phyloP scores from a whole-genome alignment of 2,797 vertebrate genomes.

The Gallirallus australis region DNA sequence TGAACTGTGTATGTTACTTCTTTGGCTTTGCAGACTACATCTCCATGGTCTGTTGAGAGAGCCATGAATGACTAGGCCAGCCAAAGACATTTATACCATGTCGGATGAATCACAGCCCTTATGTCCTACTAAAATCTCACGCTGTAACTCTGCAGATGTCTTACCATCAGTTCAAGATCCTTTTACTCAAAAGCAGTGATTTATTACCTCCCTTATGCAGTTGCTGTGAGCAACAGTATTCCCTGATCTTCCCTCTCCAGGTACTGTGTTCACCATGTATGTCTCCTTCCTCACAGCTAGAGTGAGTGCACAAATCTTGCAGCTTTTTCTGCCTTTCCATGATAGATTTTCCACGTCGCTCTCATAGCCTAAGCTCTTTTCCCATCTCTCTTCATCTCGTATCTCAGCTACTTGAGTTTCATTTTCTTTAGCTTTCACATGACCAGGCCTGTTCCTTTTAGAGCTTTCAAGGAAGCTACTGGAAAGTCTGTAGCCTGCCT shows the following conservation, averaged over 20 bases:
- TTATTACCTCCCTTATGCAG: neutral
- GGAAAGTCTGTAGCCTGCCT: neutral
- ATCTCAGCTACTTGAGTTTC: neutral
- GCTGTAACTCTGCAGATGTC: neutral
- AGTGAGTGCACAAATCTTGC: neutral
- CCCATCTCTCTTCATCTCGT: neutral
- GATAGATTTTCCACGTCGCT: neutral
- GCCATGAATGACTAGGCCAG: neutral
- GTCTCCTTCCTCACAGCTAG: neutral
- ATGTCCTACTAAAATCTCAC: neutral
- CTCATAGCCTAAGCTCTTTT: neutral
- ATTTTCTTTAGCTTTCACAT: neutral
- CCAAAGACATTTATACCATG: neutral
- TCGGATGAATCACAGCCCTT: neutral
- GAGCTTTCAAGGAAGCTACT: neutral
- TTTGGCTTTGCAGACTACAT: neutral
- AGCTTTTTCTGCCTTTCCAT: neutral
- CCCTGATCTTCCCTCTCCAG: neutral
- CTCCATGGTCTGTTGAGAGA: neutral
- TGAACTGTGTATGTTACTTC: neutral
- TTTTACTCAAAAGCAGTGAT: neutral
- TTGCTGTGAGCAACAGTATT: neutral
- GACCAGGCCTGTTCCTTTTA: neutral
- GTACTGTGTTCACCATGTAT: neutral
- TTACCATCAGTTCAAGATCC: neutral